Base-by-base conservation (phyloP, 2,888 invertebrate genomes). In the Penaeus monodon region DNA sequence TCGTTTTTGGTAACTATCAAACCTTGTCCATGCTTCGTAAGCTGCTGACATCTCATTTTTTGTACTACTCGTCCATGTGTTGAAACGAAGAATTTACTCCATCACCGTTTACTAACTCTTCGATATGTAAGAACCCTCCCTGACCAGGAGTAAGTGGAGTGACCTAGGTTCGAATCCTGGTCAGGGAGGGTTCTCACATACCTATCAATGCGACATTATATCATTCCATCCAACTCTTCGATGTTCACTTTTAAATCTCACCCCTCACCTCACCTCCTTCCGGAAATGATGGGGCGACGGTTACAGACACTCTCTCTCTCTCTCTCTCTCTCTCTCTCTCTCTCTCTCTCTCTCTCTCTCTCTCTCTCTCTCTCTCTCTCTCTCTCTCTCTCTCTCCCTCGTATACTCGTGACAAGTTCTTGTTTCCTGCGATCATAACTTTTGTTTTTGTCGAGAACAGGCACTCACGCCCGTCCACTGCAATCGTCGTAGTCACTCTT, bases 261-360 rank as follows among this genome's bases (percentile, higher is more conserved):
- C 79, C 24, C 79, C 29, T 63, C 22, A 29, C 64, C 79, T 63
- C 29, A 38, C 80, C 63, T 80, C 79, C 80, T 80, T 80, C 80
- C 49, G 38, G 64, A 29, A 80, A 65, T 80, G 80, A 80, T n/a
- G 33, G 33, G 38, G 29, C 65, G 24, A 65, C 1, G 29, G 80
- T 64, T 10, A 80, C 80, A 64, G 63, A n/a, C n/a, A n/a, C n/a
- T 27, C 63, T 65, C 29, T 80, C 3, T 80, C 63, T 65, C 63
- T 79, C 79, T 79, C 8, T 27, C 33, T 27, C 63, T 65, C 29
- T 80, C 3, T 80, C 63, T 65, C 63, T 79, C 79, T 79, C 8
- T 27, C 33, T 27, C 63, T 65, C 29, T 80, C 3, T 80, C 63
- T 65, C 63, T 79, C 79, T 79, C 8, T 27, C 33, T 27, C 63